Base-by-base conservation (phyloP, 2,113 vertebrate species). In the Cynocephalus volans region DNA sequence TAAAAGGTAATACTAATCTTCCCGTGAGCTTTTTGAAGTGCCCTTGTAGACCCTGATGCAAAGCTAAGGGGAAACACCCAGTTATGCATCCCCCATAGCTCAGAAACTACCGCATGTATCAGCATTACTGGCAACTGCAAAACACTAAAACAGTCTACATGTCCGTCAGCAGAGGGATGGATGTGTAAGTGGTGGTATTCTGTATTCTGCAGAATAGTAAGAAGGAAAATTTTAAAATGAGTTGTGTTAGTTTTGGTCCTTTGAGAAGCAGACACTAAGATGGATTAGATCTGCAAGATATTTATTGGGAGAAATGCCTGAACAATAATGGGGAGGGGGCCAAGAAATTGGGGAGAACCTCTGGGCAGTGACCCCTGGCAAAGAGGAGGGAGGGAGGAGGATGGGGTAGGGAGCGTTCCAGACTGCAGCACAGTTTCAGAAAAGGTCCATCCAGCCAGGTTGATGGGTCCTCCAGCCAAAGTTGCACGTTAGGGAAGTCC, bases 401-500 rank as follows among this genome's bases (percentile, higher is more conserved):
- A 64, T 18, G 65, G 15, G 73, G 73, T 52, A 18, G n/a, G 48
- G n/a, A 60, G 52, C 36, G 23, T 64, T 45, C 50, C 31, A 2
- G 9, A 56, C 14, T 24, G 50, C 24, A 17, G 54, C 41, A 21
- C 41, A 24, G 6, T 77, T 82, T 60, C 26, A 48, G 18, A 31
- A 19, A 31, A 75, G 31, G 5, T 26, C 11, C 21, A 60, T 26
- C 11, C 21, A 60, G 41, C 58, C 45, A 3, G 52, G 24, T 54
- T 31, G 50, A 14, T 7, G 36, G 0, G 11, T 13, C 54, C 54
- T 60, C 28, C 54, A 24, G n/a, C 56, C 7, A 12, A 31, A 18
- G 28, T 6, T 75, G 52, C 41, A 17, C 0, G 0, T 17, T 28
- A 6, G 6, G 28, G 17, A n/a, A 69, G n/a, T 28, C 50, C 18